Percentiles rank a stretch among this genome's conserved stretches.
These are phyloP conservation scores for Aplysina aerophoba DNA, from an alignment of 37 sponge, comb jelly and placozoan genomes.

Conservation along the genomic window DNA sequence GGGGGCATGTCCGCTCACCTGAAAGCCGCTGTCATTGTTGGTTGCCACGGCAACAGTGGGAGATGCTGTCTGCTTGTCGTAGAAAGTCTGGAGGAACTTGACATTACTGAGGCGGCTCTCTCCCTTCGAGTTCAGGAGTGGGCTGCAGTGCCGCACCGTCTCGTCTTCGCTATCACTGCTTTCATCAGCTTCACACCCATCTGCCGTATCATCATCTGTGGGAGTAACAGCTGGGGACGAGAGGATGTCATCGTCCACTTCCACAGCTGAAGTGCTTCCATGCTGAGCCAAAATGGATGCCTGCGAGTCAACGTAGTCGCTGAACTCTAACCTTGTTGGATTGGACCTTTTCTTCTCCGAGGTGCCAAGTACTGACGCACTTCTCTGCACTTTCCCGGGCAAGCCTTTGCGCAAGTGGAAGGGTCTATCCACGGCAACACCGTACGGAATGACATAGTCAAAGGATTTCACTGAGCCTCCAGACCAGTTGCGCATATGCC, in stretches of 20 bases:
- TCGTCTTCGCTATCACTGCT: conserved; percentile 7
- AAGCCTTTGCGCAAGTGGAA: not conserved
- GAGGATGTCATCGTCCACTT: not conserved
- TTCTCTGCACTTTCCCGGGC: not conserved
- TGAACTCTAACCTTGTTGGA: not conserved
- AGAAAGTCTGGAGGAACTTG: conserved; percentile 6
- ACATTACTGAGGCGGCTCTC: not conserved
- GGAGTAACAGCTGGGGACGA: not conserved
- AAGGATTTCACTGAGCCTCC: conserved; percentile 21
- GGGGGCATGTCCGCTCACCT: too few relatives aligned
- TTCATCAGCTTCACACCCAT: conserved; percentile 18
- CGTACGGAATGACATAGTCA: not conserved
- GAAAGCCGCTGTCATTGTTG: conserved; percentile 34
- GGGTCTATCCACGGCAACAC: not conserved
- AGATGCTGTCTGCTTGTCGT: not conserved
- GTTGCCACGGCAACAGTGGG: not conserved
- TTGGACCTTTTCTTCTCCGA: not conserved
- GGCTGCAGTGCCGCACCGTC: not conserved
- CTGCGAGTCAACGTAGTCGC: not conserved
- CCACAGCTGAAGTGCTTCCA: not conserved
- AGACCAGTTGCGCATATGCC: conserved; percentile 22
- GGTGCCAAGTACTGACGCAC: not conserved
- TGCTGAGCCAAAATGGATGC: too few relatives aligned
- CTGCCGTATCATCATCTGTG: not conserved
- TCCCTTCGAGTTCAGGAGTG: not conserved